A percentile compares a stretch with the other conserved stretches of the same genome.
These are phyloP conservation scores for Volucella inanis DNA, from an alignment of 2,888 invertebrate genomes.

Conservation along the genomic window DNA sequence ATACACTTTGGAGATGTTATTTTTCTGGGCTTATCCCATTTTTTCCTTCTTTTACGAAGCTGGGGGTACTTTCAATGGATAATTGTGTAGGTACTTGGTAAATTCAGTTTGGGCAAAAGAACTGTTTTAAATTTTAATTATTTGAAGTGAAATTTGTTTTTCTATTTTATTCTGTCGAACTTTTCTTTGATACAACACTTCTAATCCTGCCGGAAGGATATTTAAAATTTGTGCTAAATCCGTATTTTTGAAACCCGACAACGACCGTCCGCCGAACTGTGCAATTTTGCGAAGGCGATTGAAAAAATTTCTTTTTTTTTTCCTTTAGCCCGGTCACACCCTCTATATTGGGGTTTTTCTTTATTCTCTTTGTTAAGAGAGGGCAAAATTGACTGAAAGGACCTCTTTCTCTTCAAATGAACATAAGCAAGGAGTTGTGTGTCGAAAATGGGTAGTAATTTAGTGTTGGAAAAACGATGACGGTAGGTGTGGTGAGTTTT, in stretches of 20 bases:
- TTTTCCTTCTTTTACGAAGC: conserved; percentile 12
- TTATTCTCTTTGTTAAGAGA: no score
- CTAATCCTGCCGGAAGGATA: conserved; percentile 34
- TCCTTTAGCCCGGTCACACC: conserved; percentile 83
- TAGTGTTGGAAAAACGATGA: no score
- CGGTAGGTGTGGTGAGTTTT: not conserved
- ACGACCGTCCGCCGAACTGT: conserved; percentile 70
- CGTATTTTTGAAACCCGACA: conserved; percentile 53
- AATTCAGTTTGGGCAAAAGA: conserved; percentile 79
- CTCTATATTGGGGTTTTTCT: conserved; percentile 79
- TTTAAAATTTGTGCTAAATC: conserved; percentile 30
- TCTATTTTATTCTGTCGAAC: conserved; percentile 1
- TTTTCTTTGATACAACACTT: conserved; percentile 17
- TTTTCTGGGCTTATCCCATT: conserved; percentile 42
- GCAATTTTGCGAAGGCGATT: conserved; percentile 71
- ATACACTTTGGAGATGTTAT: conserved; percentile 13
- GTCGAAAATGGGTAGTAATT: not conserved
- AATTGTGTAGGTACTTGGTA: conserved; percentile 27
- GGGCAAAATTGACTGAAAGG: no score
- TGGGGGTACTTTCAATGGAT: conserved; percentile 22
- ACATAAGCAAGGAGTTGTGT: no score
- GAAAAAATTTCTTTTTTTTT: conserved; percentile 76
- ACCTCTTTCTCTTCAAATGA: no score
- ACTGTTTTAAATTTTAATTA: conserved; percentile 70
- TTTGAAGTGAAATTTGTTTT: not conserved